Evolutionary conservation across 2,888 invertebrate genomes (phyloP).

Genomic region (Harpagoxenus sublaevis): DNA sequence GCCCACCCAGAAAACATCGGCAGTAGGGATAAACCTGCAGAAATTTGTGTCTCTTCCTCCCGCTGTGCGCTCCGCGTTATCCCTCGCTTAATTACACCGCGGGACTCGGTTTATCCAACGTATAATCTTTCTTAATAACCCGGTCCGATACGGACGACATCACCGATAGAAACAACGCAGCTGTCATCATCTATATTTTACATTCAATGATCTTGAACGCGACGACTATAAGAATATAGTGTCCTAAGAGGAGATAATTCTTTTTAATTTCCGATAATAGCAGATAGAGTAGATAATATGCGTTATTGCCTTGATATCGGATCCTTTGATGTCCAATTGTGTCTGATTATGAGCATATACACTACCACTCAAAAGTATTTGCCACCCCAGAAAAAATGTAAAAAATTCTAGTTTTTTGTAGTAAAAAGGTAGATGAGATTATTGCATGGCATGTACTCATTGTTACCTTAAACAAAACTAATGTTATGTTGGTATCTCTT

Average conservation of each 20-base stretch:
- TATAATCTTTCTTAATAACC: constrained; percentile 79
- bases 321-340: too few relatives aligned
- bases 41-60: constrained; percentile 73
- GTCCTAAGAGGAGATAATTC: not conserved
- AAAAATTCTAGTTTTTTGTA: too few relatives aligned
- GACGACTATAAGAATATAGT: constrained; percentile 19
- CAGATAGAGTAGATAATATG: not conserved
- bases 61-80: constrained; percentile 64
- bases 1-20: constrained; percentile 66
- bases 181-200: constrained; percentile 64
- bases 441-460: too few relatives aligned
- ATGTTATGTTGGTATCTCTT: too few relatives aligned
- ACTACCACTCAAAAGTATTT: too few relatives aligned
- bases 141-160: constrained; percentile 59
- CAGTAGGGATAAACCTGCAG: constrained; percentile 71
- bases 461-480: too few relatives aligned
- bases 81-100: constrained; percentile 78
- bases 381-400: too few relatives aligned
- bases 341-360: too few relatives aligned
- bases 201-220: constrained; percentile 27
- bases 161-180: constrained; percentile 62
- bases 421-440: too few relatives aligned
- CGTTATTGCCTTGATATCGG: not conserved
- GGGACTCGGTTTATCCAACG: constrained; percentile 77
- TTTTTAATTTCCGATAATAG: not conserved